Base-by-base conservation (phyloP, 2,797 vertebrate species). In the Alexandromys oeconomus region DNA sequence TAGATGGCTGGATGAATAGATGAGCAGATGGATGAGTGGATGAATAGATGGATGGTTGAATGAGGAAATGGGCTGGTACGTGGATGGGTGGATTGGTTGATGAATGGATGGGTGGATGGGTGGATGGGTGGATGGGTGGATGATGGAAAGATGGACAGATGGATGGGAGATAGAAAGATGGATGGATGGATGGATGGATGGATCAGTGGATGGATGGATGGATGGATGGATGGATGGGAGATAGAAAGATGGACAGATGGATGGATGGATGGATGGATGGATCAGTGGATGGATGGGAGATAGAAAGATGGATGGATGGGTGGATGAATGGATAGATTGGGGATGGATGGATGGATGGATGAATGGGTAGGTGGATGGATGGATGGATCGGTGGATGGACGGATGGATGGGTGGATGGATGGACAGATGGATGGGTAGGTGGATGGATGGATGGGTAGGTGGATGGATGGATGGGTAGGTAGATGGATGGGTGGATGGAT, bases 401-500 rank as follows among this genome's bases (percentile, higher is more conserved):
- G 0, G 12, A 31, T 13, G 0, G 14, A 4, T 78, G 15, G 76
- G 0, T 51, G 5, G 8, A 1, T 46, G 46, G 46, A 9, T 46
- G 46, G 46, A 9, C 9, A 9, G 48, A 14, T 14, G 13, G 13
- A 4, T 14, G 3, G 12, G 1, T 51, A 0, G 3, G 0, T 48
- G 9, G 48, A 13, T 48, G 48, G 9, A 13, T 48, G 12, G 48
- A 13, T 51, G 13, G 74, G 3, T 48, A 6, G 74, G 2, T 40
- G 37, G 2, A 14, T 43, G 5, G 40, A 3, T 48, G 2, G 46
- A 0, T 31, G 0, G 9, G 2, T 51, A 5, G 4, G 0, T 10
- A 0, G 10, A 2, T 48, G 46, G 1, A 2, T 48, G 10, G 48
- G 12, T 54, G 0, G 46, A 2, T 31, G 14, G 15, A 12, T 13